These are phyloP conservation scores for Myotis yumanensis DNA, from an alignment of 2,113 vertebrate genomes.

Conservation along the genomic window DNA sequence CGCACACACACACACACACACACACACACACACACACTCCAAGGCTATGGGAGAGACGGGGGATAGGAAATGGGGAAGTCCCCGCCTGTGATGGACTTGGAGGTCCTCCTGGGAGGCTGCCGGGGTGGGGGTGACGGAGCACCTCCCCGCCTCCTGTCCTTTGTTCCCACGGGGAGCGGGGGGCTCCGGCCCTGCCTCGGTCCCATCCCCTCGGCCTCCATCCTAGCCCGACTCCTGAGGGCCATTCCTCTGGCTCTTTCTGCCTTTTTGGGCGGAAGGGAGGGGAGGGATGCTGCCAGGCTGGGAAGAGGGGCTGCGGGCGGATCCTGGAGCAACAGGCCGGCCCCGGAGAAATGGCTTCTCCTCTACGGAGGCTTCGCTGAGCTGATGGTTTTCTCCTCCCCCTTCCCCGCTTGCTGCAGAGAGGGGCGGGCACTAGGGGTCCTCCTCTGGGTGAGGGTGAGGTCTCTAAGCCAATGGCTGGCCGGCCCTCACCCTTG, in stretches of 20 bases:
- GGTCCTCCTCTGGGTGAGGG: not conserved
- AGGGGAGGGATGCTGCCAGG: not conserved
- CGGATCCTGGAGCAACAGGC: conserved; percentile 50
- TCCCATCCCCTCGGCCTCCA: not conserved
- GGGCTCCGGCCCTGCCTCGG: not conserved
- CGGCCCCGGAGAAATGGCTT: conserved; percentile 56
- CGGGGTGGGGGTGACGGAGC: not conserved
- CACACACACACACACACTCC: not conserved
- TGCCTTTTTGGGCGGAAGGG: not conserved
- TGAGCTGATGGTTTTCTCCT: not conserved
- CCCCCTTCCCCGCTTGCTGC: not conserved
- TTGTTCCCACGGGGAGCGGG: conserved; percentile 54
- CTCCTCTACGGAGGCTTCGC: not conserved
- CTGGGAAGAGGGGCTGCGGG: conserved; percentile 12
- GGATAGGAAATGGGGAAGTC: not conserved
- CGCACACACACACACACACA: too few relatives aligned
- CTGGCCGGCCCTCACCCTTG: not conserved
- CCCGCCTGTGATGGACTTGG: not conserved
- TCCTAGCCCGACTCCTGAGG: not conserved
- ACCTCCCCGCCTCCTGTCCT: not conserved
- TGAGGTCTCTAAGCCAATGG: not conserved
- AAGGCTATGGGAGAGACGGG: not conserved
- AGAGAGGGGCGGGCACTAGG: not conserved
- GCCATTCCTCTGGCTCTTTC: not conserved
- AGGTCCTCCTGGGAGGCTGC: not conserved